Percentiles rank a stretch among this genome's conserved stretches.
Evolutionary conservation across 1,140 invertebrate genomes (phyloP).

Genomic region (Cylas formicarius): DNA sequence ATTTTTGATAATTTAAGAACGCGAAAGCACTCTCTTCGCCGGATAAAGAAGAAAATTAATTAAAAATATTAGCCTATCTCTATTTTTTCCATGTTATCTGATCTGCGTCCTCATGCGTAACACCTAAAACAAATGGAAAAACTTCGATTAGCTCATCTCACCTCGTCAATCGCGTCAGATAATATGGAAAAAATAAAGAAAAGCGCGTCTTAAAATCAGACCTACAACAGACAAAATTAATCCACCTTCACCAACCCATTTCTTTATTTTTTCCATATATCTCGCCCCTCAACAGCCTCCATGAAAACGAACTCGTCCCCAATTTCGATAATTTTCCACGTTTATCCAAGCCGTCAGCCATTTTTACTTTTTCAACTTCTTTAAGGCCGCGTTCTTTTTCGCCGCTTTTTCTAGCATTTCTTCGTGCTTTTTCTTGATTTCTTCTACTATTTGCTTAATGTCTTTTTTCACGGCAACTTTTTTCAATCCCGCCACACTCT

Average conservation of each 20-base stretch:
- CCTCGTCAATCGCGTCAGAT: neutral
- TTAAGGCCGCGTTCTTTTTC: neutral
- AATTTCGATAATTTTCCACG: neutral
- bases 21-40: too few relatives aligned
- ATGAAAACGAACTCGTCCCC: neutral
- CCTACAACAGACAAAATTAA: too few relatives aligned
- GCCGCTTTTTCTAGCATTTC: conserved; percentile 12
- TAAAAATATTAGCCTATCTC: conserved; percentile 8
- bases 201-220: neutral
- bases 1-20: too few relatives aligned
- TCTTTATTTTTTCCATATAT: conserved; percentile 5
- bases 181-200: conserved; percentile 17
- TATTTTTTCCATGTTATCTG: conserved; percentile 11
- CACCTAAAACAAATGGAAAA: conserved; percentile 17
- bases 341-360: neutral
- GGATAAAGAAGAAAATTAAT: too few relatives aligned
- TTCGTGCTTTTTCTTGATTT: conserved; percentile 14
- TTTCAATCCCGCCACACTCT: conserved; percentile 4
- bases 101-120: neutral
- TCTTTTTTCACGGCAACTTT: conserved; percentile 10
- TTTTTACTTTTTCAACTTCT: neutral
- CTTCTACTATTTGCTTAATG: conserved; percentile 15
- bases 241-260: neutral
- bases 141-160: neutral
- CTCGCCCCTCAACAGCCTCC: neutral